Evolutionary conservation across 2,113 vertebrate genomes (phyloP), one percentile per base, ranked within the genome.

Genomic region (Euleptes europaea): DNA sequence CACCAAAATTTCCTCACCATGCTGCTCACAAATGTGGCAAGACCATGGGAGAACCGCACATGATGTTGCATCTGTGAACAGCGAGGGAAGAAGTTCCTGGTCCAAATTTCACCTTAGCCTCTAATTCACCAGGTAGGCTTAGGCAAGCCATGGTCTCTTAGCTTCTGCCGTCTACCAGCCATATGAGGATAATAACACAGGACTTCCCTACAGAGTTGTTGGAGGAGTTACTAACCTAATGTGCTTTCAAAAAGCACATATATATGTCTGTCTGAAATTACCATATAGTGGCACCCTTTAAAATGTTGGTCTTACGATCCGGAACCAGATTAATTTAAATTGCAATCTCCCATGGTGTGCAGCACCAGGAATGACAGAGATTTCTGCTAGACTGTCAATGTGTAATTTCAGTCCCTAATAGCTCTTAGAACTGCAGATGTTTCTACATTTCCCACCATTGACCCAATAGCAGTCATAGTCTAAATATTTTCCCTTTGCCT

Each of bases 341-440:
- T 65, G 17, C 80, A 42, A 63, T 19, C 0, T 70, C 8, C 21
- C 49, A 47, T 57, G 10, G 28, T 63, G 33, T 23, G 60, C 3
- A 0, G 23, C 66, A 80, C 15, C 26, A 33, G 42, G 72, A 86
- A 23, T n/a, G 21, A 51, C 23, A 33, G 21, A n/a, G 49, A 28
- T 33, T 76, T 47, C n/a, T 17, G 3, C 65, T 44, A 14, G 9
- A 80, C 21, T 31, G 15, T 33, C 31, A 26, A 42, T 44, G 2
- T 3, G 15, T 12, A 71, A 60, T 35, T 63, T 44, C 2, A 0
- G 49, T 78, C n/a, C 40, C 49, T 70, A 44, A 33, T 47, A 11
- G 21, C 38, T 11, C 23, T 49, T 60, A 71, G 5, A 21, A 23
- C 63, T 38, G 3, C 15, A 63, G 0, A 0, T 49, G 40, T 84